Percentiles rank a stretch among this genome's conserved stretches.
Conservation (phyloP, 1,140 invertebrate species). For the Papilio dardanus region DNA sequence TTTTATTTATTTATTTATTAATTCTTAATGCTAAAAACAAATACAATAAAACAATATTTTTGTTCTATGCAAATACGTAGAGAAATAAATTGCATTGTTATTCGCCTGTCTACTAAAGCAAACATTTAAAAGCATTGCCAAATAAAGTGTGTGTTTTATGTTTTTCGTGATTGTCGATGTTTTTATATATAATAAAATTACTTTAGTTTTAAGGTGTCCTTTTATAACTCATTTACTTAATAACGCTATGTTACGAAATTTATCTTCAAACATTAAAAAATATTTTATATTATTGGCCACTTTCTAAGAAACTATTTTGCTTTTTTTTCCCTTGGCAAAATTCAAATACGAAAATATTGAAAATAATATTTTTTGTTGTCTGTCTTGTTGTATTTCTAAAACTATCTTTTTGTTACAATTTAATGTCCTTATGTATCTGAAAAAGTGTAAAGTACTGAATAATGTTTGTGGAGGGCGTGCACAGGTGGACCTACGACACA, state of each 20-base stretch:
- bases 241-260: not conserved
- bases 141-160: slow-evolving; percentile 35
- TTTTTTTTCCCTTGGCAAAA: not conserved
- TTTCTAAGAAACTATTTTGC: not conserved
- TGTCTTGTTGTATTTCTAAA: not conserved
- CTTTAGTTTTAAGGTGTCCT: not conserved
- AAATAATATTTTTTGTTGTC: not conserved
- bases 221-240: not conserved
- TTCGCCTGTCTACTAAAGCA: slow-evolving; percentile 38
- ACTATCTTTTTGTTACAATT: not conserved
- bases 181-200: slow-evolving; percentile 21
- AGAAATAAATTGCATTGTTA: slow-evolving; percentile 36
- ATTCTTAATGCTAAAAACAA: no score
- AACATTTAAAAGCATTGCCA: slow-evolving; percentile 34
- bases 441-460: slow-evolving; percentile 30
- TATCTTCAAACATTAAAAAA: not conserved
- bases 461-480: slow-evolving; percentile 47
- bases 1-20: no score
- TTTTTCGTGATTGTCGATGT: slow-evolving; percentile 33
- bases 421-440: not conserved
- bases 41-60: no score
- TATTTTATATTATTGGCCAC: not conserved
- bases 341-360: not conserved
- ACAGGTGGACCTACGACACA: slow-evolving; percentile 94
- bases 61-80: slow-evolving; percentile 49